Conservation (phyloP, 2,888 invertebrate genomes). For the Nymphalis urticae region DNA sequence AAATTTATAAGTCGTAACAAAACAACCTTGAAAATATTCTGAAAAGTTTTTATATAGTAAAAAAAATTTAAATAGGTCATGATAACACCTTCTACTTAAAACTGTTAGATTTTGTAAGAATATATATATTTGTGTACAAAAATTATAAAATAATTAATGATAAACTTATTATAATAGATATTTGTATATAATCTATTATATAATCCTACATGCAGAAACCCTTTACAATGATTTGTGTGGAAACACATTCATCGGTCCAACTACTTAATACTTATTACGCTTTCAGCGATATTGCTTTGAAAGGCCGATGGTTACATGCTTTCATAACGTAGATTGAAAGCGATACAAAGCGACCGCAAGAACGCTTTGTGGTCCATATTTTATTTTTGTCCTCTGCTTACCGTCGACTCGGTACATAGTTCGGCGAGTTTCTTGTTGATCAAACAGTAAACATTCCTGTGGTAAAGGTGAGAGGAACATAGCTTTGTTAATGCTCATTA, state of each 20-base stretch:
- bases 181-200: not conserved
- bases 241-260: conserved; percentile 27
- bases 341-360: conserved; percentile 75
- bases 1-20: too few species aligned
- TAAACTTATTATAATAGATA: too few species aligned
- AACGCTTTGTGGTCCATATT: conserved; percentile 74
- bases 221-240: conserved; percentile 23
- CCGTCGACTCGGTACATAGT: conserved; percentile 47
- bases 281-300: conserved; percentile 74
- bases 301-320: conserved; percentile 64
- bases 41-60: too few species aligned
- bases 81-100: too few species aligned
- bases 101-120: too few species aligned
- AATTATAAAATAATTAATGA: too few species aligned
- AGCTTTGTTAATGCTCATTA: not conserved
- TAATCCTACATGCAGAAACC: not conserved
- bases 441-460: conserved; percentile 42
- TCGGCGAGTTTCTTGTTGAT: conserved; percentile 50
- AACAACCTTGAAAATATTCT: too few species aligned
- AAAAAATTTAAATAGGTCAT: too few species aligned
- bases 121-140: too few species aligned
- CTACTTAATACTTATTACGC: conserved; percentile 67
- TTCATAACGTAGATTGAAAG: conserved; percentile 74
- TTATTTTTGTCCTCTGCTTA: conserved; percentile 59
- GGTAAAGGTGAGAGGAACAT: conserved; percentile 3